phyloP scores from a whole-genome alignment of 2,888 invertebrate species.

The Melanophora roralis region DNA sequence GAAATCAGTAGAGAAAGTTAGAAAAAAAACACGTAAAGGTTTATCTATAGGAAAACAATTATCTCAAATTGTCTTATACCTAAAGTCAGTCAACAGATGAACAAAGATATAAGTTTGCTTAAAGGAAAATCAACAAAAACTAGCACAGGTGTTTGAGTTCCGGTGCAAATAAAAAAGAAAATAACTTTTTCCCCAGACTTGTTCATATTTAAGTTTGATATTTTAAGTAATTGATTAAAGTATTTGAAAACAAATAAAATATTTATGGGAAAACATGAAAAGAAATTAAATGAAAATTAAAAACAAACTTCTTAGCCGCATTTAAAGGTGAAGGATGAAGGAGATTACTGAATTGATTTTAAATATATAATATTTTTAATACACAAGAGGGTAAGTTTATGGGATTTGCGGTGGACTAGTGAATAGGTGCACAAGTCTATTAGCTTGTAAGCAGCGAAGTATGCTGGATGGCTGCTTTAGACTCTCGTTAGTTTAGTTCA shows the following conservation, averaged over 20 bases:
- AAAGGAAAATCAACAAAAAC: constrained; percentile 2
- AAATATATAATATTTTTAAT: too few species aligned
- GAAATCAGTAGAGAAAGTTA: neutral
- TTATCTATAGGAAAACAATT: constrained; percentile 60
- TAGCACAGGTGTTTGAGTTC: constrained; percentile 55
- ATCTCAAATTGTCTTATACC: constrained; percentile 37
- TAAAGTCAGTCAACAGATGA: constrained; percentile 1
- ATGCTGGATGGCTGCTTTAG: too few species aligned
- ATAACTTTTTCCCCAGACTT: constrained; percentile 8
- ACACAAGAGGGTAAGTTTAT: too few species aligned
- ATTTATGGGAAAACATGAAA: neutral
- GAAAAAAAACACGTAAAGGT: constrained; percentile 14
- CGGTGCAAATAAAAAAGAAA: neutral
- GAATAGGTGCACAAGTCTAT: too few species aligned
- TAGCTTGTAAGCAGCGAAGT: too few species aligned
- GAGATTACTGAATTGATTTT: too few species aligned
- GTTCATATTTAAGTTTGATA: constrained; percentile 29
- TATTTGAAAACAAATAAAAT: constrained; percentile 28
- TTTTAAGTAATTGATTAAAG: constrained; percentile 56
- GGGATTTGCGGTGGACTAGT: too few species aligned
- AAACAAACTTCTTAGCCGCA: too few species aligned
- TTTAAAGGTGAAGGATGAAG: too few species aligned
- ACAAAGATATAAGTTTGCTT: neutral
- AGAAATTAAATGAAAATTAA: neutral
- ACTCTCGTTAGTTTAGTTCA: too few species aligned